Base-by-base conservation (phyloP, 2,888 invertebrate genomes). In the Bursaphelenchus okinawaensis region DNA sequence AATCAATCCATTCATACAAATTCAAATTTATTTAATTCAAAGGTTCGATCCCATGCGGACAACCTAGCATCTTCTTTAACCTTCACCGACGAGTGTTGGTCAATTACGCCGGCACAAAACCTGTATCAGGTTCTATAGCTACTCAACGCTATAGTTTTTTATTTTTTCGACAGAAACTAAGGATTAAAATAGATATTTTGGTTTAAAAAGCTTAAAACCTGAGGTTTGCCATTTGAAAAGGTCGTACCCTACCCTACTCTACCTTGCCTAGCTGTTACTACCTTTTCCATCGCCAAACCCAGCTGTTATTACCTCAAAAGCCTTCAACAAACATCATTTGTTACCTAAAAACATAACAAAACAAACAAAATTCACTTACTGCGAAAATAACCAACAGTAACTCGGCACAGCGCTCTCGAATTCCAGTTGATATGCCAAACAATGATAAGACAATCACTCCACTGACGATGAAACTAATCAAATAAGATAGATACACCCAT, bases 361-460 rank as follows among this genome's bases (percentile, higher is more conserved):
- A 12, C 16, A 2, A 23, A 40, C 12, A 12, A n/a, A 62, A 52
- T n/a, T n/a, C n/a, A 84, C 87, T 87, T 87, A 93, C 93, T 90
- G 93, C 93, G 85, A 94, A 94, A 77, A 93, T 88, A 84, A 89
- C 89, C 68, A 94, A 86, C 68, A 94, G 86, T 66, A 91, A 86
- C 82, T 90, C 89, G 66, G 93, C 91, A 84, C 93, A 94, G 50
- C 90, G 86, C 80, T 89, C 88, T 74, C 93, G 86, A 20, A 93
- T 89, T 67, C 93, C 93, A 73, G 93, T 86, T 12, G 92, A 92
- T 86, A 91, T 91, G 75, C 92, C 92, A 81, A 93, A 89, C 52
- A 92, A 90, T 64, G 93, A 93, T 78, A 93, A 75, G 24, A 84
- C 64, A 40, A 84, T 65, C 20, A 65, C 55, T 52, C 67, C 55